phyloP scores from a whole-genome alignment of 2,797 vertebrate genomes.

The Ctenopoma multispine region DNA sequence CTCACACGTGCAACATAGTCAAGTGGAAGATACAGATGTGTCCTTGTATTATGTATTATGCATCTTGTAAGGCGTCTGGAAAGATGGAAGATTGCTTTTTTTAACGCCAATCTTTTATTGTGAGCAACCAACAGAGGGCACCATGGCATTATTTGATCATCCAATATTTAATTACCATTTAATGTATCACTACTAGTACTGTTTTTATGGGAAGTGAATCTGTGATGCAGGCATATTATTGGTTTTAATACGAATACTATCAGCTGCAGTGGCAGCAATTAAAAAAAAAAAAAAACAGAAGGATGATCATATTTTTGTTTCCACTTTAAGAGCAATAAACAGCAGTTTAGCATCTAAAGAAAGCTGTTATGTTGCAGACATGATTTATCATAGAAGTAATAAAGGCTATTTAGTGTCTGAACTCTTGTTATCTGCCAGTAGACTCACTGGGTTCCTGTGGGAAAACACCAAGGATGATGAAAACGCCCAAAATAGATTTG shows the following conservation, averaged over 20 bases:
- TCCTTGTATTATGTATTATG: not conserved
- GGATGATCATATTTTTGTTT: not conserved
- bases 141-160: constrained; percentile 1
- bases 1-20: not conserved
- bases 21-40: not conserved
- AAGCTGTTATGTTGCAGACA: constrained; percentile 9
- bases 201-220: not conserved
- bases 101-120: constrained; percentile 1
- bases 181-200: not conserved
- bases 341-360: not conserved
- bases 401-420: constrained; percentile 1
- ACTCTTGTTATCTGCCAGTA: constrained; percentile 9
- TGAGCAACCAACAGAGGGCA: constrained; percentile 58
- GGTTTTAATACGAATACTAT: not conserved
- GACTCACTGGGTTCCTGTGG: not conserved
- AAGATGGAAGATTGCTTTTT: not conserved
- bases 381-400: not conserved
- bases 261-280: not conserved
- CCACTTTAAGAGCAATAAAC: constrained; percentile 6
- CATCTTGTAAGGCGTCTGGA: not conserved
- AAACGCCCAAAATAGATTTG: constrained; percentile 4
- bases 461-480: constrained; percentile 12
- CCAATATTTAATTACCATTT: not conserved
- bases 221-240: constrained; percentile 11
- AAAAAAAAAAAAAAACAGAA: no score